Percentiles rank a stretch among this genome's conserved stretches.
These are phyloP conservation scores for Cherax quadricarinatus DNA, from an alignment of 1,140 invertebrate species.

Conservation along the genomic window DNA sequence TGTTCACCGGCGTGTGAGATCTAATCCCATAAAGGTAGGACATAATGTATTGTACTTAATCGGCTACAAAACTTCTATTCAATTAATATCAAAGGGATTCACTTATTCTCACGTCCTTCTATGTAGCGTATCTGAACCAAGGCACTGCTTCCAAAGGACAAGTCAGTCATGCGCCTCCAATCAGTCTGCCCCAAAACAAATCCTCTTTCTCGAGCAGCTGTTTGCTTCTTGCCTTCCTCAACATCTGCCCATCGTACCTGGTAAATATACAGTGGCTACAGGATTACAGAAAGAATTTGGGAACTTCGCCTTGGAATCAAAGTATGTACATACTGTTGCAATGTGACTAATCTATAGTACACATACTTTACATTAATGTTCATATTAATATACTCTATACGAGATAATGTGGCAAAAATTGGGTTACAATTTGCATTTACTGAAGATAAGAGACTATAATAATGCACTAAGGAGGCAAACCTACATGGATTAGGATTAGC, in stretches of 20 bases:
- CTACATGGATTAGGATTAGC: no score
- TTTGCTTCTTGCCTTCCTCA: slow-evolving; percentile 92
- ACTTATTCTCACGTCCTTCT: slow-evolving; percentile 61
- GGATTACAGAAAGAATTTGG: background rate
- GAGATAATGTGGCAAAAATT: no score
- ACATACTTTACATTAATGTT: no score
- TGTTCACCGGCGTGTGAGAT: background rate
- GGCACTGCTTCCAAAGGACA: slow-evolving; percentile 89
- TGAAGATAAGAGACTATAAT: no score
- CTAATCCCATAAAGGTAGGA: background rate
- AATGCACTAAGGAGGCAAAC: no score
- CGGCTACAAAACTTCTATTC: background rate
- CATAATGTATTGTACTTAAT: background rate
- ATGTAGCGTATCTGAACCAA: slow-evolving; percentile 97
- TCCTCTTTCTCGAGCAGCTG: slow-evolving; percentile 93
- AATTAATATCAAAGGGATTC: background rate
- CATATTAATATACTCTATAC: no score
- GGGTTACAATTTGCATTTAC: no score
- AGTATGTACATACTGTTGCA: background rate
- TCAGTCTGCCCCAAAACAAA: slow-evolving; percentile 97
- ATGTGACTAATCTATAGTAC: background rate
- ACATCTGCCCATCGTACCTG: slow-evolving; percentile 98
- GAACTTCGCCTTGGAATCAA: background rate
- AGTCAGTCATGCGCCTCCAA: slow-evolving; percentile 96
- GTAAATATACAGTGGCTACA: background rate